Conservation (phyloP, 2,113 vertebrate species). For the Dicentrarchus labrax region DNA sequence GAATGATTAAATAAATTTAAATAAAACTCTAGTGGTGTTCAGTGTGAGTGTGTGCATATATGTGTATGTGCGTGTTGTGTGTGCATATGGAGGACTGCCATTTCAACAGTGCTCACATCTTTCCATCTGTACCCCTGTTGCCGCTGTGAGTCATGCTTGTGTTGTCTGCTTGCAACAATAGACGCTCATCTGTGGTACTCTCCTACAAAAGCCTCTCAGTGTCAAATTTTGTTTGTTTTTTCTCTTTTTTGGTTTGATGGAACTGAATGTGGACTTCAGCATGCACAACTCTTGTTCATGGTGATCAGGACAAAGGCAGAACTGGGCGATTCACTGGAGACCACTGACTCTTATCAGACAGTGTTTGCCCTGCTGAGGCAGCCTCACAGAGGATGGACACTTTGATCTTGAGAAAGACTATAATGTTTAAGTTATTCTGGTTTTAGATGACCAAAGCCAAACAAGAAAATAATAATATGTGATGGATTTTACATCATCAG, state of each 20-base stretch:
- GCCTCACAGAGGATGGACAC: neutral
- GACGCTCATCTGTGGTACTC: slow-evolving; percentile 30
- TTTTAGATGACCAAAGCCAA: slow-evolving; percentile 53
- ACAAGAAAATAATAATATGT: slow-evolving; percentile 8
- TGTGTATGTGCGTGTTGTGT: neutral
- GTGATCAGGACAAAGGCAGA: neutral
- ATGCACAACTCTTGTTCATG: neutral
- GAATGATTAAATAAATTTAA: slow-evolving; percentile 16
- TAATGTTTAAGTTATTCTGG: slow-evolving; percentile 34
- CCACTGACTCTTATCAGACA: neutral
- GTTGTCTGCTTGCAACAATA: slow-evolving; percentile 15
- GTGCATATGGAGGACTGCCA: neutral
- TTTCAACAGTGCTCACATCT: neutral
- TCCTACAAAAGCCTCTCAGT: neutral
- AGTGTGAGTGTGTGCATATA: neutral
- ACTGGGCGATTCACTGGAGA: neutral
- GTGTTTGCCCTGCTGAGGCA: neutral
- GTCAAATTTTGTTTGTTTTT: neutral
- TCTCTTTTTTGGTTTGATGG: slow-evolving; percentile 1
- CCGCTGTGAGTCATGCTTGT: slow-evolving; percentile 16
- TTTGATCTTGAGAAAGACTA: slow-evolving; percentile 14
- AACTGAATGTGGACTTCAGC: slow-evolving; percentile 29
- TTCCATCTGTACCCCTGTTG: slow-evolving; percentile 16
- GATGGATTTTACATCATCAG: slow-evolving; percentile 2
- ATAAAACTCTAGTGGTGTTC: slow-evolving; percentile 1